phyloP scores from a whole-genome alignment of 2,113 vertebrate genomes.

The Nibea albiflora region DNA sequence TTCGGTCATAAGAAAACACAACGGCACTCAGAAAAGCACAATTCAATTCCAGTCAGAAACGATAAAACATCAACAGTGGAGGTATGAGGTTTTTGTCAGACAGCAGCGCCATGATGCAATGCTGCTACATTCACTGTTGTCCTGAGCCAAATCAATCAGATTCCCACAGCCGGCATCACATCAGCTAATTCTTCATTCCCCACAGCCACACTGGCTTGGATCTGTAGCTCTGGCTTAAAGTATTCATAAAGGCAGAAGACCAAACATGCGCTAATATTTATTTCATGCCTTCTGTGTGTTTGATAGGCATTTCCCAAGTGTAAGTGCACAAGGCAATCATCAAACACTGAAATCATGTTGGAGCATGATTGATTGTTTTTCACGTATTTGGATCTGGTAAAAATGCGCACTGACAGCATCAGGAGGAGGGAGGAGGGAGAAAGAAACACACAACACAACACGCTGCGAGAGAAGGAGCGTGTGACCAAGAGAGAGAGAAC shows the following conservation, averaged over 20 bases:
- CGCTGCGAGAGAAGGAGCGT: background rate
- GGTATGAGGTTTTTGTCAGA: slow-evolving; percentile 46
- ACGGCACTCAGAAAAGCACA: slow-evolving; percentile 33
- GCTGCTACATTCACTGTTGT: slow-evolving; percentile 29
- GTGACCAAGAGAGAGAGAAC: slow-evolving; percentile 2
- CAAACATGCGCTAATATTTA: slow-evolving; percentile 43
- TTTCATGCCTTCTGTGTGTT: slow-evolving; percentile 36
- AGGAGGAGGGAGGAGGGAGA: background rate
- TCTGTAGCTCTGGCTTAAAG: slow-evolving; percentile 32
- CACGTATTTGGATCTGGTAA: background rate
- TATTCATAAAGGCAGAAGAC: slow-evolving; percentile 49
- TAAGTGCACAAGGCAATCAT: slow-evolving; percentile 25
- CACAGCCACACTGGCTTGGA: slow-evolving; percentile 42
- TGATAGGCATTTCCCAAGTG: slow-evolving; percentile 25
- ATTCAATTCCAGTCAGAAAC: slow-evolving; percentile 53
- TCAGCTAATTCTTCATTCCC: slow-evolving; percentile 42
- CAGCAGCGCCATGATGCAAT: slow-evolving; percentile 50
- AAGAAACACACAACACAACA: background rate
- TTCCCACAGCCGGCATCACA: slow-evolving; percentile 26
- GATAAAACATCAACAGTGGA: slow-evolving; percentile 40
- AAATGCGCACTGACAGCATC: slow-evolving; percentile 6
- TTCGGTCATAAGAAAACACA: slow-evolving; percentile 39
- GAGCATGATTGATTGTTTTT: slow-evolving; percentile 28
- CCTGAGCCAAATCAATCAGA: slow-evolving; percentile 47
- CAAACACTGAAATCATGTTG: slow-evolving; percentile 40